Evolutionary conservation across 2,797 vertebrate genomes (phyloP).

Genomic region (Alexandromys oeconomus): DNA sequence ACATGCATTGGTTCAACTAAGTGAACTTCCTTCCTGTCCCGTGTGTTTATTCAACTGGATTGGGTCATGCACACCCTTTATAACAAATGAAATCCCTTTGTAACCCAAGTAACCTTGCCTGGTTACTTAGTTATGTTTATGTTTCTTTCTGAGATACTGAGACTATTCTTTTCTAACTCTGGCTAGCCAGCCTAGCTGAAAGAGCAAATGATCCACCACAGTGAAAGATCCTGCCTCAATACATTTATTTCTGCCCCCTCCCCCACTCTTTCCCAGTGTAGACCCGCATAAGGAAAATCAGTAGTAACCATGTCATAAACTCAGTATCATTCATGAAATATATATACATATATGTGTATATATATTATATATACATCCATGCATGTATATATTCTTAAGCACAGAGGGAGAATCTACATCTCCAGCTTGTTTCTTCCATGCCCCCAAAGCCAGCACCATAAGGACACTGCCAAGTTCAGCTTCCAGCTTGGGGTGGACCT

Average conservation of each 20-base stretch:
- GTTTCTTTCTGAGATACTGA: not conserved
- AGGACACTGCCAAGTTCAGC: not conserved
- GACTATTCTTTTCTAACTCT: not conserved
- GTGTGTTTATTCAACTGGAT: not conserved
- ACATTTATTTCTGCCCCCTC: not conserved
- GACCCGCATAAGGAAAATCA: not conserved
- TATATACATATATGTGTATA: fast-evolving
- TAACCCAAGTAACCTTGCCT: not conserved
- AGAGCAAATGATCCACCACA: not conserved
- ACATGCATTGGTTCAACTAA: too few relatives aligned
- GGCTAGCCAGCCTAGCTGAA: not conserved
- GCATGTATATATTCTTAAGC: not conserved
- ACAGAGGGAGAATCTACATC: not conserved
- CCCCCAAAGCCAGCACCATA: too few relatives aligned
- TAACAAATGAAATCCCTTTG: not conserved
- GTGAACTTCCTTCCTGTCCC: not conserved
- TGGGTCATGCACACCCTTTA: not conserved
- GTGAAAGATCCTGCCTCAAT: not conserved
- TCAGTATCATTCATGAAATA: not conserved
- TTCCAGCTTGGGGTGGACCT: not conserved
- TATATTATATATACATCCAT: not conserved
- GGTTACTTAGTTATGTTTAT: not conserved
- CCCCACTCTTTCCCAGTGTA: not conserved
- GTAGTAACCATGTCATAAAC: not conserved
- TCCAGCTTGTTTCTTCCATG: not conserved